phyloP scores from a whole-genome alignment of 2,888 invertebrate genomes.

The Phortica okadai region DNA sequence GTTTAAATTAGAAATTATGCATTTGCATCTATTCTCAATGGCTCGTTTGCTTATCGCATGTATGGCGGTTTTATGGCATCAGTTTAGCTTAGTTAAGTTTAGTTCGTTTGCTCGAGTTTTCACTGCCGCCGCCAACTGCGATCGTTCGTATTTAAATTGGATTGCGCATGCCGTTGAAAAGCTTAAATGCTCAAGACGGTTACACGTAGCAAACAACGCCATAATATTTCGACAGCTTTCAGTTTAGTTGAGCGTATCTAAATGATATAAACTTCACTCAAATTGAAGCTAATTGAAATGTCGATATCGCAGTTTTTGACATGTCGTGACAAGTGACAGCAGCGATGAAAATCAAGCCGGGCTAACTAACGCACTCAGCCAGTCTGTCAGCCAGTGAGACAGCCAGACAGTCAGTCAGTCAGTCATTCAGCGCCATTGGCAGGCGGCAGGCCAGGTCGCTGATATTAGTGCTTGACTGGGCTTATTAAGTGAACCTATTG shows the following conservation, averaged over 20 bases:
- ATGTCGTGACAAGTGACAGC: conserved; percentile 55
- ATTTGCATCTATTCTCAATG: too few relatives aligned
- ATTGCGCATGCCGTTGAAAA: background rate
- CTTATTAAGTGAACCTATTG: background rate
- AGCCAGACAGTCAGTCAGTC: background rate
- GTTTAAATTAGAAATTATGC: too few relatives aligned
- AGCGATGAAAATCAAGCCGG: background rate
- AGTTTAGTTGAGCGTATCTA: conserved; percentile 4
- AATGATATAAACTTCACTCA: conserved; percentile 33
- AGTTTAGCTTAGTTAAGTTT: too few relatives aligned
- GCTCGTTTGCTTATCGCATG: too few relatives aligned
- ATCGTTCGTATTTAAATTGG: conserved; percentile 2
- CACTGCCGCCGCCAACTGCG: too few relatives aligned
- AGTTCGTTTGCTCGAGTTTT: too few relatives aligned
- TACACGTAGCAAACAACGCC: background rate
- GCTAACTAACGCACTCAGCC: background rate
- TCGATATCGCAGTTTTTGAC: conserved; percentile 69
- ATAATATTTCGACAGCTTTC: conserved; percentile 30
- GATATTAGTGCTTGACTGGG: background rate
- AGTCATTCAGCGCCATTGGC: background rate
- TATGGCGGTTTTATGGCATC: too few relatives aligned
- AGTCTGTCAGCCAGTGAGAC: background rate
- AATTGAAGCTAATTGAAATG: conserved; percentile 67
- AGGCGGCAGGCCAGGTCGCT: background rate
- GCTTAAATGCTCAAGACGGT: background rate